Conservation (phyloP, 2,888 invertebrate genomes). For the Harpagoxenus sublaevis region DNA sequence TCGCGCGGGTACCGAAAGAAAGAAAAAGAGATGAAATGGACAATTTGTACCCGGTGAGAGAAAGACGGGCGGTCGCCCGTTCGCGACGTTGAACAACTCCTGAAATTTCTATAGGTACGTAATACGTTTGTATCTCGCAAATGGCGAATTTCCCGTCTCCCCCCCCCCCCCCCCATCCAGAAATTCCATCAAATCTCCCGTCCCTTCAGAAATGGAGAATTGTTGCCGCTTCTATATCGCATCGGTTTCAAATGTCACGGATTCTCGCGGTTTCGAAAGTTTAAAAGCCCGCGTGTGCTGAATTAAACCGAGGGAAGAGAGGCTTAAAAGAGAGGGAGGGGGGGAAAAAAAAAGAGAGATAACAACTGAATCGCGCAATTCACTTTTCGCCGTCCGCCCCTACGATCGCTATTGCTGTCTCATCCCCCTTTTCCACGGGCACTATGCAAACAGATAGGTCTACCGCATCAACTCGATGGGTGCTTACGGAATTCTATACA, state of each 20-base stretch:
- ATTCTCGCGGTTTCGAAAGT: slow-evolving; percentile 69
- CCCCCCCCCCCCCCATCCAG: too few relatives aligned
- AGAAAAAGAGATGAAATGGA: slow-evolving; percentile 40
- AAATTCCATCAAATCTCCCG: slow-evolving; percentile 11
- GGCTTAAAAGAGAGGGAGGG: slow-evolving; percentile 69
- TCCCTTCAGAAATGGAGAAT: neutral
- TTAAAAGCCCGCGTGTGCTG: slow-evolving; percentile 71
- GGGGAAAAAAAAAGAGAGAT: slow-evolving; percentile 57
- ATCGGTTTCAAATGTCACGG: slow-evolving; percentile 63
- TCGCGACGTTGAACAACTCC: slow-evolving; percentile 56
- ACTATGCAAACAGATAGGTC: slow-evolving; percentile 59
- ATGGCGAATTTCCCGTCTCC: slow-evolving; percentile 2
- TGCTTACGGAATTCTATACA: slow-evolving; percentile 44
- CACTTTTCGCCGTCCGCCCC: slow-evolving; percentile 38
- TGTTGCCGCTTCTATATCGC: slow-evolving; percentile 7
- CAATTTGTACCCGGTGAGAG: slow-evolving; percentile 20
- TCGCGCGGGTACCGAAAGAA: slow-evolving; percentile 6
- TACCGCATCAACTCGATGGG: slow-evolving; percentile 57
- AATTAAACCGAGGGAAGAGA: slow-evolving; percentile 76
- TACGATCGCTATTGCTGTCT: slow-evolving; percentile 24
- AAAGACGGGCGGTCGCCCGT: slow-evolving; percentile 6
- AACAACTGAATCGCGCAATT: slow-evolving; percentile 74
- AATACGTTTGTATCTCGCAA: slow-evolving; percentile 19
- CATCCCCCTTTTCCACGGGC: slow-evolving; percentile 1
- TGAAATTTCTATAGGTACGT: slow-evolving; percentile 58